Evolutionary conservation across 2,113 vertebrate genomes (phyloP).

Genomic region (Brienomyrus brachyistius): DNA sequence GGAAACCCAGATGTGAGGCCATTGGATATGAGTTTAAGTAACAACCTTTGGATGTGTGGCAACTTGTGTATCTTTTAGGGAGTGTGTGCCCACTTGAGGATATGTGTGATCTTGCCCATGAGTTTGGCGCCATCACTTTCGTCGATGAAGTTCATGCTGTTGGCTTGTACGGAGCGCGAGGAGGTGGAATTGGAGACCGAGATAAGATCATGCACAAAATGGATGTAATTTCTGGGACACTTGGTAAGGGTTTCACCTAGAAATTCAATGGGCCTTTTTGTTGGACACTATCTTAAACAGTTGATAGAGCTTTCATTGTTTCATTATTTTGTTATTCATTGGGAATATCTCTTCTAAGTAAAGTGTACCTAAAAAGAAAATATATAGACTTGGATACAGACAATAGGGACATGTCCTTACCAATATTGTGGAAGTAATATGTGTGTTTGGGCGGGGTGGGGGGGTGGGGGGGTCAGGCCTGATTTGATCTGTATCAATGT

Average conservation of each 20-base stretch:
- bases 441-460: neutral
- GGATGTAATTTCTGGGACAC: constrained; percentile 93
- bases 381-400: neutral
- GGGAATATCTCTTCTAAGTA: neutral
- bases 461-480: neutral
- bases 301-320: neutral
- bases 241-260: constrained; percentile 63
- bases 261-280: neutral
- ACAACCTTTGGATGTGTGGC: neutral
- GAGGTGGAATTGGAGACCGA: constrained; percentile 88
- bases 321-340: neutral
- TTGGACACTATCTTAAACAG: neutral
- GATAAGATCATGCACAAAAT: constrained; percentile 94
- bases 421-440: neutral
- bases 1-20: neutral
- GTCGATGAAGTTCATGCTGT: constrained; percentile 95
- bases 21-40: neutral
- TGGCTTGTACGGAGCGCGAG: constrained; percentile 79
- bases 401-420: neutral
- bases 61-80: constrained; percentile 52
- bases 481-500: neutral
- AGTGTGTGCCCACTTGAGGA: constrained; percentile 90
- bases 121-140: constrained; percentile 90
- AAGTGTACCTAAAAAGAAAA: neutral
- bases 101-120: constrained; percentile 83